A percentile compares a stretch with the other conserved stretches of the same genome.
Evolutionary conservation across 2,113 vertebrate genomes (phyloP).

Genomic region (Limanda limanda): DNA sequence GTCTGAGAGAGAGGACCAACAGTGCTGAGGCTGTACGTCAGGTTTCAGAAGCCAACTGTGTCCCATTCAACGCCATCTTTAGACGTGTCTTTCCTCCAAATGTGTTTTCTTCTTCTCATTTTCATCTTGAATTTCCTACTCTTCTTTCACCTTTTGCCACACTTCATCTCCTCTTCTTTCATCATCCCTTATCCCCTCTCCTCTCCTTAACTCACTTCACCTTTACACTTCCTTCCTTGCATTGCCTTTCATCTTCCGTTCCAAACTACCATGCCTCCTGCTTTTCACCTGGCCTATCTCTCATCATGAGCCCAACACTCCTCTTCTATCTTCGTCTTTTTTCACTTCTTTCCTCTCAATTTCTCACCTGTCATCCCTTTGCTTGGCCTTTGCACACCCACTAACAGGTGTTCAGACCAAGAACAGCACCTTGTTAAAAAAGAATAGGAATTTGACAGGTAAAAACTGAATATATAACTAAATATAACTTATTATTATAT

Average conservation of each 20-base stretch:
- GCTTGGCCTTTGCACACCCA: not conserved
- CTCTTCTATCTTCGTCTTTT: not conserved
- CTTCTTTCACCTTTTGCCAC: not conserved
- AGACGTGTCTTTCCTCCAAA: conserved; percentile 3
- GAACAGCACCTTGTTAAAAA: not conserved
- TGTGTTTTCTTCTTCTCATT: conserved; percentile 6
- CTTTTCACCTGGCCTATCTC: not conserved
- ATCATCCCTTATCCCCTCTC: conserved; percentile 9
- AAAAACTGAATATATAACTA: not conserved
- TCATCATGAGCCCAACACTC: conserved; percentile 2
- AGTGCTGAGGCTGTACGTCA: conserved; percentile 4
- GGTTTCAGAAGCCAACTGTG: conserved; percentile 1
- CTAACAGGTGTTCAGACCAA: no score
- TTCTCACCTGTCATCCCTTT: not conserved
- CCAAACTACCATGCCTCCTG: not conserved
- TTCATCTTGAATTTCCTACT: not conserved
- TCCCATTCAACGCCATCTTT: conserved; percentile 15
- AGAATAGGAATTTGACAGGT: no score
- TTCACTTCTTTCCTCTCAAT: not conserved
- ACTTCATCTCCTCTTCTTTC: conserved; percentile 3
- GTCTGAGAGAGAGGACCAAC: conserved; percentile 3
- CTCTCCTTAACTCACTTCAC: conserved; percentile 7
- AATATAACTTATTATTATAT: no score
- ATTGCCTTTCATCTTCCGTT: conserved; percentile 16
- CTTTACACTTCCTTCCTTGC: not conserved